Conservation (phyloP, 2,113 vertebrate genomes). For the Poeciliopsis turrubarensis region DNA sequence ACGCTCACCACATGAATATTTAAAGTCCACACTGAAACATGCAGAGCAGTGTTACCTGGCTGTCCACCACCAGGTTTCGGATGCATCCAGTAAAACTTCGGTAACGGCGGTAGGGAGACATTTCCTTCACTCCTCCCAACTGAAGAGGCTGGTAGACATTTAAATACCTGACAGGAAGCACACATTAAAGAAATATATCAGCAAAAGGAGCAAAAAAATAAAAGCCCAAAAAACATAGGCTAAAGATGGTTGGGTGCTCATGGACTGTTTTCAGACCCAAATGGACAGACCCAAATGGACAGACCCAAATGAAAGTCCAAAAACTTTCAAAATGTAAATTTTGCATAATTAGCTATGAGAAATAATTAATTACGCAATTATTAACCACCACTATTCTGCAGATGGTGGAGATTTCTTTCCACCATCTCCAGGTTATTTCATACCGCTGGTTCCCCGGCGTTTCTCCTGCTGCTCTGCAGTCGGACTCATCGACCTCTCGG, state of each 20-base stretch:
- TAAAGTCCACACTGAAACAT: not conserved
- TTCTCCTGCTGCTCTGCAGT: constrained; percentile 84
- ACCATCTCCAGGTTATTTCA: not conserved
- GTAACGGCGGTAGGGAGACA: constrained; percentile 70
- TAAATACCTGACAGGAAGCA: constrained; percentile 73
- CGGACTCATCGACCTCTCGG: constrained; percentile 74
- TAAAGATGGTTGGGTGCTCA: too few relatives aligned
- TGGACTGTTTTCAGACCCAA: too few relatives aligned
- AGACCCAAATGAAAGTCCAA: too few relatives aligned
- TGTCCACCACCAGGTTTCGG: constrained; percentile 85
- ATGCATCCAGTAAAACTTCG: constrained; percentile 86
- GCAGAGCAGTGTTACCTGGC: constrained; percentile 77
- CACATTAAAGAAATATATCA: not conserved
- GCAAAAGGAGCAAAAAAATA: not conserved
- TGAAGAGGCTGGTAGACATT: constrained; percentile 87
- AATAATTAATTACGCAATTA: too few relatives aligned
- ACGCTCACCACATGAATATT: not conserved
- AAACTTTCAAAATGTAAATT: too few relatives aligned
- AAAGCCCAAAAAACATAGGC: not conserved
- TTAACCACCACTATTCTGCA: too few relatives aligned
- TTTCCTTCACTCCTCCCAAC: constrained; percentile 86
- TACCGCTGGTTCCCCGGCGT: constrained; percentile 83
- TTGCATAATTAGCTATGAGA: not conserved
- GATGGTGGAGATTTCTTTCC: not conserved
- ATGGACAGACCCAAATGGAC: too few relatives aligned